Evolutionary conservation across 2,113 vertebrate genomes (phyloP), one percentile per base, ranked within the genome.

Genomic region (Anhinga rufa): DNA sequence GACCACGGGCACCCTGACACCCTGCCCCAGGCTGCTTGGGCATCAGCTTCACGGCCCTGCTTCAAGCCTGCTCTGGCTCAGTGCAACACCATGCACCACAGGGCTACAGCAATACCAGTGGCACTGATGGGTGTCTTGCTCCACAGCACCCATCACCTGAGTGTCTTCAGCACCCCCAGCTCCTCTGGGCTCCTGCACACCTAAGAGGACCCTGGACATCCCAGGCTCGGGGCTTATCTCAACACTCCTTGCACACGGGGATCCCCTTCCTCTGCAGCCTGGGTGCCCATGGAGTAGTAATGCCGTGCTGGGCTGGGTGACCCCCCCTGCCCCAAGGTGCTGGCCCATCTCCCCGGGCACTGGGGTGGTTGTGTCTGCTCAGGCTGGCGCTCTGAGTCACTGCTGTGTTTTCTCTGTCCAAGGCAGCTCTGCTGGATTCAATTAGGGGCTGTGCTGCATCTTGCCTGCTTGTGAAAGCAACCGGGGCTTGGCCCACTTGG

Each of bases 391-490:
- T 72, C 81, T 94, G 96, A 87, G 55, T 83, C 86, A 51, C 86
- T 61, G 62, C 85, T 46, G 76, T 85, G 82, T 68, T 92, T 86
- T 95, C 85, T 78, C 95, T 95, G 91, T 10, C 80, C 3, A 2
- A 72, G 71, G 58, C 44, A 82, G 66, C 34, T 86, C 86, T 92
- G 88, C 95, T 97, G 96, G 81, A 93, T 88, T 92, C 64, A 79
- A 10, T 76, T 57, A 90, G 34, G 52, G 62, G 62, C 78, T 11
- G 32, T 32, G 52, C 69, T 75, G 84, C 25, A 32, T 42, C 93
- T 79, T 9, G 3, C 62, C 74, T 82, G 68, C 79, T 44, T 13
- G 31, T 36, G 40, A 87, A 31, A 85, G 64, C 58, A 82, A 70
- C 20, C 0, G 5, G 42, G 64, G 61, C 65, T 86, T n/a, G 57